These are phyloP conservation scores for Spicauda simplicius DNA, from an alignment of 2,888 invertebrate species.

Conservation along the genomic window DNA sequence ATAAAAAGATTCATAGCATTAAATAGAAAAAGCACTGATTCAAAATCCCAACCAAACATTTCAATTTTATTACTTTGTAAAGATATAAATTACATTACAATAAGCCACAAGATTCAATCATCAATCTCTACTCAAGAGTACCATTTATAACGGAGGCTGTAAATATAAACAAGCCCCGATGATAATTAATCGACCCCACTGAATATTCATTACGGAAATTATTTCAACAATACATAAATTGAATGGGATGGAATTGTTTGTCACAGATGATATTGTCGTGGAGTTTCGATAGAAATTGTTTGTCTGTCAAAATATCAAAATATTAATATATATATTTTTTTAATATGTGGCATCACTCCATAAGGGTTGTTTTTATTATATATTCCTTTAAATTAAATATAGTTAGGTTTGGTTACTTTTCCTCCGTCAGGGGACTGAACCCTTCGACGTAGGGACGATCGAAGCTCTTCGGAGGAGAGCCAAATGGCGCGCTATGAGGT, in stretches of 20 bases:
- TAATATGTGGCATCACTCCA: no score
- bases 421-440: no score
- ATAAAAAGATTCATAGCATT: not conserved
- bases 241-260: constrained; percentile 20
- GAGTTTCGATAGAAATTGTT: not conserved
- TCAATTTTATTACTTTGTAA: not conserved
- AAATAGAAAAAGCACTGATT: not conserved
- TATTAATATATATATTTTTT: no score
- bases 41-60: not conserved
- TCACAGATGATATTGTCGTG: not conserved
- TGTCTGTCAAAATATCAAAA: not conserved
- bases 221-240: constrained; percentile 31
- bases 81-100: constrained; percentile 15
- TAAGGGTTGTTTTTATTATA: no score
- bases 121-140: constrained; percentile 17
- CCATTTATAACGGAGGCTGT: constrained; percentile 20
- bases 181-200: constrained; percentile 30
- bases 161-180: constrained; percentile 25
- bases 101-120: constrained; percentile 14
- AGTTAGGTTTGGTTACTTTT: no score
- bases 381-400: no score
- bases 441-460: no score
- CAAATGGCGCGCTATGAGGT: no score
- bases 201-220: constrained; percentile 31
- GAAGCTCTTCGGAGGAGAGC: no score